phyloP scores from a whole-genome alignment of 2,888 invertebrate genomes.

The Macaria liturata region DNA sequence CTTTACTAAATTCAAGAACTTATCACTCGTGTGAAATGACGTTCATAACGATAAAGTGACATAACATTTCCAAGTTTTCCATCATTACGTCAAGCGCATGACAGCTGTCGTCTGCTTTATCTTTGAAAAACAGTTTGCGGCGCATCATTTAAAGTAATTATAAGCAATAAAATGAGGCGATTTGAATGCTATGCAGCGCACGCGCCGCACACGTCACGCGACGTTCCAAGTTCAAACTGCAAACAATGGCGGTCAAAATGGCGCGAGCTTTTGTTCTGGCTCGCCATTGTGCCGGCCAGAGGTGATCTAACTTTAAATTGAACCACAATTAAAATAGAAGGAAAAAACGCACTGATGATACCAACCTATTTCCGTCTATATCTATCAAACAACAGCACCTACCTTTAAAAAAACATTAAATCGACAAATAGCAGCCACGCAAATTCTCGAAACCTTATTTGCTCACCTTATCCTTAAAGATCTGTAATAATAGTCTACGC shows the following conservation, averaged over 20 bases:
- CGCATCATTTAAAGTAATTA: slow-evolving; percentile 53
- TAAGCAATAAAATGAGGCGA: slow-evolving; percentile 57
- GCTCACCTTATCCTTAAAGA: too few relatives aligned
- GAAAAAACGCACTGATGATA: slow-evolving; percentile 4
- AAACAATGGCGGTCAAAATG: slow-evolving; percentile 78
- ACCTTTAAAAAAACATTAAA: too few relatives aligned
- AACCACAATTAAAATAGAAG: slow-evolving; percentile 21
- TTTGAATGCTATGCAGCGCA: slow-evolving; percentile 76
- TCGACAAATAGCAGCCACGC: too few relatives aligned
- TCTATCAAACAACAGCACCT: too few relatives aligned
- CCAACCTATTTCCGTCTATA: too few relatives aligned
- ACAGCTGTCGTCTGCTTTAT: slow-evolving; percentile 7
- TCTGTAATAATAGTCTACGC: background rate
- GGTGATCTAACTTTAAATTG: slow-evolving; percentile 35
- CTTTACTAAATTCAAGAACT: slow-evolving; percentile 46
- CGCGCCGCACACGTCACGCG: slow-evolving; percentile 75
- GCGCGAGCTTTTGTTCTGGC: slow-evolving; percentile 76
- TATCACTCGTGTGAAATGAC: slow-evolving; percentile 43
- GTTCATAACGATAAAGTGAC: too few relatives aligned
- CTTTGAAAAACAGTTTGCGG: slow-evolving; percentile 14
- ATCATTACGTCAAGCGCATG: background rate
- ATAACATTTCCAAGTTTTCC: too few relatives aligned
- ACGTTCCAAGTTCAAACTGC: slow-evolving; percentile 75
- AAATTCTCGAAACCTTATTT: too few relatives aligned
- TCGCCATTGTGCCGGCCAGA: slow-evolving; percentile 61